These are phyloP conservation scores for Nylanderia fulva DNA, from an alignment of 1,140 invertebrate genomes.

Conservation along the genomic window DNA sequence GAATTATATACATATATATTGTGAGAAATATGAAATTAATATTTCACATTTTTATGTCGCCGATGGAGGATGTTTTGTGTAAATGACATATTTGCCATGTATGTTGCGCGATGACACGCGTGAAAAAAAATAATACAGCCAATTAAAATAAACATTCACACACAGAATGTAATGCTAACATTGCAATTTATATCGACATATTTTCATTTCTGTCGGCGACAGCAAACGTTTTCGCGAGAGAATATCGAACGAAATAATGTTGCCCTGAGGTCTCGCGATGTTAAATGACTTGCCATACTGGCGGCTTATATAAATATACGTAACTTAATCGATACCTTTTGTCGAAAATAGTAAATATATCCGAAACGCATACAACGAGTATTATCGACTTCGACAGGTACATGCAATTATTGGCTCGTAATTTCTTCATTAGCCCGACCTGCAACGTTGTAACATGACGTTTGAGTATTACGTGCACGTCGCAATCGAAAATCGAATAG, in stretches of 20 bases:
- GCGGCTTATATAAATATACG: conserved; percentile 9
- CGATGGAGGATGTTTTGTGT: neutral
- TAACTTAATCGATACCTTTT: neutral
- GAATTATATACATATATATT: too few species aligned
- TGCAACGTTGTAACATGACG: neutral
- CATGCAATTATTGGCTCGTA: conserved; percentile 47
- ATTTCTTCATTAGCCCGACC: conserved; percentile 45
- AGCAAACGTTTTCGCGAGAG: neutral
- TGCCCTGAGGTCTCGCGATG: neutral
- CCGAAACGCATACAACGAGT: neutral
- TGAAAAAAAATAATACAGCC: conserved; percentile 19
- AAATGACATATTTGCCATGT: conserved; percentile 22
- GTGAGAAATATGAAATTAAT: conserved; percentile 6
- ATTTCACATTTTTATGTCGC: neutral
- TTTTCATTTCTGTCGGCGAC: conserved; percentile 20
- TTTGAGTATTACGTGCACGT: conserved; percentile 2
- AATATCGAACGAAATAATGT: conserved; percentile 6
- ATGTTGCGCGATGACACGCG: neutral
- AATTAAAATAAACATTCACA: conserved; percentile 8
- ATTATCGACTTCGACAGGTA: conserved; percentile 11
- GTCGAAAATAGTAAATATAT: conserved; percentile 41
- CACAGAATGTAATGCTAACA: neutral
- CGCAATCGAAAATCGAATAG: neutral
- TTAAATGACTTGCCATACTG: conserved; percentile 12
- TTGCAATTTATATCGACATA: conserved; percentile 32